These are phyloP conservation scores for Scartelaos histophorus DNA, from an alignment of 2,113 vertebrate genomes.

Conservation along the genomic window DNA sequence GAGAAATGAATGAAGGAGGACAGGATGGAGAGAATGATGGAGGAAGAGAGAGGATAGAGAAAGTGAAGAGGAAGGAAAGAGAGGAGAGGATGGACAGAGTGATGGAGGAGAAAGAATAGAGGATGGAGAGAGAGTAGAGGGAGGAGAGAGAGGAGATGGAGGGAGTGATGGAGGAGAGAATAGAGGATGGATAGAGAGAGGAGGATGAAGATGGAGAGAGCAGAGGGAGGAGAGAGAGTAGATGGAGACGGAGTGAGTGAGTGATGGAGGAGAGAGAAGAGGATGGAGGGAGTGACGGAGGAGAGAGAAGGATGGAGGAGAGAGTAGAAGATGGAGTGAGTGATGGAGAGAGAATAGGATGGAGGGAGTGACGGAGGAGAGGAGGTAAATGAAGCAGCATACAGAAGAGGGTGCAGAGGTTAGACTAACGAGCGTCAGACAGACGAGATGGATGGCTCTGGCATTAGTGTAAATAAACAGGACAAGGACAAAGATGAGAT, in stretches of 20 bases:
- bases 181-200: too few species aligned
- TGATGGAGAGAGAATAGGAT: not conserved
- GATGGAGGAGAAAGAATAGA: too few species aligned
- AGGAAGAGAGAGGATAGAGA: conserved; percentile 24
- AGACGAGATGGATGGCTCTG: conserved; percentile 17
- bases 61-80: not conserved
- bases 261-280: conserved; percentile 32
- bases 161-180: too few species aligned
- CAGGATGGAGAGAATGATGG: too few species aligned
- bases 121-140: not conserved
- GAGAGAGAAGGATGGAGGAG: conserved; percentile 9
- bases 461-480: not conserved
- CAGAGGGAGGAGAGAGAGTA: conserved; percentile 13
- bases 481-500: not conserved
- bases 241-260: conserved; percentile 39
- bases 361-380: conserved; percentile 14
- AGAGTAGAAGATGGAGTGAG: not conserved
- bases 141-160: not conserved
- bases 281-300: conserved; percentile 42
- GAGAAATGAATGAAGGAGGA: not conserved
- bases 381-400: conserved; percentile 6
- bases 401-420: conserved; percentile 11
- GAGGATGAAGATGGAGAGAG: conserved; percentile 3
- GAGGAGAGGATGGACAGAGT: too few species aligned
- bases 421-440: conserved; percentile 6